These are phyloP conservation scores for Pachycephus smyrnensis DNA, from an alignment of 2,888 invertebrate genomes.

Conservation along the genomic window DNA sequence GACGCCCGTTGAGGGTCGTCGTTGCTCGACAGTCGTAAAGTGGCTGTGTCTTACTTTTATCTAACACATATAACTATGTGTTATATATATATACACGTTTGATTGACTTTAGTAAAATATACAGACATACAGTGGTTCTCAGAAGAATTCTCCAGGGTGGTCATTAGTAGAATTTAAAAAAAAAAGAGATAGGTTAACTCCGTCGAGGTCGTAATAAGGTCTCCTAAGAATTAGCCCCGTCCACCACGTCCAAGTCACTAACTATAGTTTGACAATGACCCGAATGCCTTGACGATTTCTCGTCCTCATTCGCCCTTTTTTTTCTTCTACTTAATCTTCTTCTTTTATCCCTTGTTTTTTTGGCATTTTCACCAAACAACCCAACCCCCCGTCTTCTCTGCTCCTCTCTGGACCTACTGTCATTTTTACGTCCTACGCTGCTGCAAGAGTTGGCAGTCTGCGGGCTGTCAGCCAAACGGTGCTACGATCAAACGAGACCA, in stretches of 20 bases:
- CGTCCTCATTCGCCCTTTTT: constrained; percentile 1
- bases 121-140: neutral
- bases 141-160: neutral
- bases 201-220: constrained; percentile 50
- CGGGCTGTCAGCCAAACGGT: neutral
- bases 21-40: constrained; percentile 23
- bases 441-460: neutral
- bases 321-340: neutral
- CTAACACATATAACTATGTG: neutral
- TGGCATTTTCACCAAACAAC: constrained; percentile 8
- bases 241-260: constrained; percentile 31
- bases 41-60: neutral
- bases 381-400: neutral
- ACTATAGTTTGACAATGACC: constrained; percentile 65
- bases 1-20: constrained; percentile 52
- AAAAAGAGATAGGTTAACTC: constrained; percentile 41
- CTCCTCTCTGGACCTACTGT: neutral
- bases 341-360: constrained; percentile 7
- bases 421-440: neutral
- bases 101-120: neutral
- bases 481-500: neutral
- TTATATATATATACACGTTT: neutral
- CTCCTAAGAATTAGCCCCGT: constrained; percentile 28
- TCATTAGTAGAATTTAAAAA: neutral
- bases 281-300: constrained; percentile 49